These are phyloP conservation scores for Drosophila kuntzei DNA, from an alignment of 2,888 invertebrate genomes.

Conservation along the genomic window DNA sequence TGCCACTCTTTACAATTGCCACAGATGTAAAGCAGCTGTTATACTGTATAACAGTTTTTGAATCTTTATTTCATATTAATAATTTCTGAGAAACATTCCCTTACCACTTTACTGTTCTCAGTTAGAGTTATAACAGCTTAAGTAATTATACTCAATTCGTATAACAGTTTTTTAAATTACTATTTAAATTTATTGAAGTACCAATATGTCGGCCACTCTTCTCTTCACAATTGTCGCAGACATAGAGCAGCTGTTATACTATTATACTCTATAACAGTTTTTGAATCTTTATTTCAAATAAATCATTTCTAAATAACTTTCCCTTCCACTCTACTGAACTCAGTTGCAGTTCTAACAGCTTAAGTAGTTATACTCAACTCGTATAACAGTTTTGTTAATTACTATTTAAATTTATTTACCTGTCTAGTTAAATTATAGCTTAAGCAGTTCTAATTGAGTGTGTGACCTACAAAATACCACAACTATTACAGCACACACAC, in stretches of 20 bases:
- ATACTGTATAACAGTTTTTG: slow-evolving; percentile 14
- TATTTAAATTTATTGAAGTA: not conserved
- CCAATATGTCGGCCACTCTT: no score
- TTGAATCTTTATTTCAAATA: not conserved
- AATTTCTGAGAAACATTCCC: not conserved
- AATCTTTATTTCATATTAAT: not conserved
- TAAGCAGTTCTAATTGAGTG: slow-evolving; percentile 8
- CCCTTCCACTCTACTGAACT: not conserved
- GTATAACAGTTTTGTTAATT: not conserved
- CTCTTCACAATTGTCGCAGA: no score
- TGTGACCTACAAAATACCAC: slow-evolving; percentile 40
- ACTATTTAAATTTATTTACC: not conserved
- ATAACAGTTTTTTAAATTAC: not conserved
- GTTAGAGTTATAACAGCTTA: not conserved
- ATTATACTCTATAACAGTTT: slow-evolving; percentile 12
- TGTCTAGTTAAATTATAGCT: not conserved
- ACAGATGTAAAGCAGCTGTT: not conserved
- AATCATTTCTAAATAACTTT: no score
- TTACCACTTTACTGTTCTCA: no score
- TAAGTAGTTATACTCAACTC: not conserved
- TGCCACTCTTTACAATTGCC: not conserved
- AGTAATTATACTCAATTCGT: not conserved
- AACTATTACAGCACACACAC: not conserved
- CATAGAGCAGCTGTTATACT: not conserved
- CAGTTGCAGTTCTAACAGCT: not conserved